phyloP scores from a whole-genome alignment of 1,140 invertebrate genomes.

The Thalassaphorura encarpata region DNA sequence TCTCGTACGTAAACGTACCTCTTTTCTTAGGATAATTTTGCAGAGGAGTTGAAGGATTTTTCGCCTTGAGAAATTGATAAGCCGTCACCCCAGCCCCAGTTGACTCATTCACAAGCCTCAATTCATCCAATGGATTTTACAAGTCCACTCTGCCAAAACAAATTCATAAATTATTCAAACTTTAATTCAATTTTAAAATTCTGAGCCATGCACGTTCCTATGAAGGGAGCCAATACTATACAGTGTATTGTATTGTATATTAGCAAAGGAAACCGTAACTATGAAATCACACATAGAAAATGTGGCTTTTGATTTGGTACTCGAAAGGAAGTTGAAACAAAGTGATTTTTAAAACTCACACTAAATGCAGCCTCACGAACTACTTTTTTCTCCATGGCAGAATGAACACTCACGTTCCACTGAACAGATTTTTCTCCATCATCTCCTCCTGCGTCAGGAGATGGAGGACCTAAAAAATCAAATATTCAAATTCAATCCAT shows the following conservation, averaged over 20 bases:
- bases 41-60: neutral
- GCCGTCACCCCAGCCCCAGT: slow-evolving; percentile 17
- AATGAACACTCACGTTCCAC: slow-evolving; percentile 8
- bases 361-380: slow-evolving; percentile 32
- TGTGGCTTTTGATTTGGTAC: too few species aligned
- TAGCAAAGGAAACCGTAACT: too few species aligned
- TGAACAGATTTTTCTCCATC: too few species aligned
- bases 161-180: slow-evolving; percentile 2
- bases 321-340: too few species aligned
- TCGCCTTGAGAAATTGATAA: neutral
- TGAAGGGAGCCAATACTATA: too few species aligned
- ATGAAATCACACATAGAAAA: slow-evolving; percentile 17
- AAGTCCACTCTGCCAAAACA: slow-evolving; percentile 20
- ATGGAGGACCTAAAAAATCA: too few species aligned
- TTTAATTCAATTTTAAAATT: neutral
- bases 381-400: slow-evolving; percentile 13
- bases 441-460: too few species aligned
- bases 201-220: too few species aligned
- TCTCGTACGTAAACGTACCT: too few species aligned
- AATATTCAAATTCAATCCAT: too few species aligned
- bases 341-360: slow-evolving; percentile 18
- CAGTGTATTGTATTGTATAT: too few species aligned
- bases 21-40: neutral
- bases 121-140: slow-evolving; percentile 15
- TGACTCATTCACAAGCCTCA: slow-evolving; percentile 29